These are phyloP conservation scores for Hoplodrina ambigua DNA, from an alignment of 2,888 invertebrate genomes.

Conservation along the genomic window DNA sequence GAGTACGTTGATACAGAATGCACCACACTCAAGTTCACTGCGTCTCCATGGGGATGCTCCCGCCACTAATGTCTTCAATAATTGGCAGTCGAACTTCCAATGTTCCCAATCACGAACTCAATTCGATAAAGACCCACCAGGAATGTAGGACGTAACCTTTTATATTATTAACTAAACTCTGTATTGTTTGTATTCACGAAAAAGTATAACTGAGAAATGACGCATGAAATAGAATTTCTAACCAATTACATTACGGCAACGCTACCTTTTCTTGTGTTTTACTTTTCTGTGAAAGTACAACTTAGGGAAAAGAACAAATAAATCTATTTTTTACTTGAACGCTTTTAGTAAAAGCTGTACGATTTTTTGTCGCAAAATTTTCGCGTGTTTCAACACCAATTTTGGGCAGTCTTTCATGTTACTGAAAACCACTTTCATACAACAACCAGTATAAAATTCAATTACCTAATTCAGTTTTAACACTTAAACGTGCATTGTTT, in stretches of 20 bases:
- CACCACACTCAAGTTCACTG: constrained; percentile 74
- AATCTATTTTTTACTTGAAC: constrained; percentile 50
- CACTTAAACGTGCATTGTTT: constrained; percentile 66
- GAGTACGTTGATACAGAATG: constrained; percentile 72
- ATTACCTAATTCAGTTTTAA: constrained; percentile 66
- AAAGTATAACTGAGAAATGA: constrained; percentile 54
- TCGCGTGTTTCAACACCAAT: constrained; percentile 44
- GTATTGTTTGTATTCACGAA: constrained; percentile 45
- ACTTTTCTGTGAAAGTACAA: constrained; percentile 49
- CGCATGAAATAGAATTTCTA: constrained; percentile 58
- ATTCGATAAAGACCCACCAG: constrained; percentile 65
- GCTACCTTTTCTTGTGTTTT: constrained; percentile 55
- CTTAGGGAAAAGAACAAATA: constrained; percentile 46
- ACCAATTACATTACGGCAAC: constrained; percentile 55
- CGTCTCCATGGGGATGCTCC: constrained; percentile 76
- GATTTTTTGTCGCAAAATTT: constrained; percentile 51
- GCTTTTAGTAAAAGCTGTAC: constrained; percentile 36
- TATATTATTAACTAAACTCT: constrained; percentile 55
- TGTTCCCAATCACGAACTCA: constrained; percentile 74
- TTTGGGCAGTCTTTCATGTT: constrained; percentile 56
- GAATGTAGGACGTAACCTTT: constrained; percentile 51
- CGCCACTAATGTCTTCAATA: constrained; percentile 82
- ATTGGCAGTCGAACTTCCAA: constrained; percentile 82
- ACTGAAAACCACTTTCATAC: constrained; percentile 50
- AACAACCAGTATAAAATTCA: constrained; percentile 60